Evolutionary conservation across 2,888 invertebrate species (phyloP).

Genomic region (Heliconius ismenius): DNA sequence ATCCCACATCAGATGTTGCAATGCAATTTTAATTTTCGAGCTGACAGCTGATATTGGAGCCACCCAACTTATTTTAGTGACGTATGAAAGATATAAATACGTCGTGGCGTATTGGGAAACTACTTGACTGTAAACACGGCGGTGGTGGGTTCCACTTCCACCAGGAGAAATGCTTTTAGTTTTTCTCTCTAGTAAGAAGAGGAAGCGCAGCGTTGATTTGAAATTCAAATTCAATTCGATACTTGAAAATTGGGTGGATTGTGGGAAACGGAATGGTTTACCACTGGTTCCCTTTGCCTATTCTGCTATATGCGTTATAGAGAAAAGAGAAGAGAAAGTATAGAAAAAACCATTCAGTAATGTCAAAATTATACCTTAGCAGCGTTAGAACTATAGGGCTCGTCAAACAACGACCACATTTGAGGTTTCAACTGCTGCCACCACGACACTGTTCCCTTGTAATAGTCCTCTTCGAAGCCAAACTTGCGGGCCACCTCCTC

Average conservation of each 20-base stretch:
- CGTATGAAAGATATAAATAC: neutral
- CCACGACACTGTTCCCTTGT: conserved; percentile 93
- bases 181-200: too few species aligned
- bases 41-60: neutral
- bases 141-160: too few species aligned
- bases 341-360: neutral
- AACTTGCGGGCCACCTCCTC: conserved; percentile 99
- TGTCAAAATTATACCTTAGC: conserved; percentile 91
- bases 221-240: too few species aligned
- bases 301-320: too few species aligned
- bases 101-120: neutral
- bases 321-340: neutral
- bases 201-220: too few species aligned
- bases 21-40: neutral
- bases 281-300: too few species aligned
- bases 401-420: conserved; percentile 99
- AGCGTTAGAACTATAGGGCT: conserved; percentile 98
- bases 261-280: too few species aligned
- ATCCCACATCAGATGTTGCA: neutral
- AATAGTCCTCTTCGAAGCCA: conserved; percentile 97
- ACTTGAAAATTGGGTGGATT: too few species aligned
- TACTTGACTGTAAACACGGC: neutral
- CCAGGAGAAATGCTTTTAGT: too few species aligned
- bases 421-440: conserved; percentile 99
- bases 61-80: neutral